Evolutionary conservation across 2,888 invertebrate genomes (phyloP).

Genomic region (Aplocera efformata): DNA sequence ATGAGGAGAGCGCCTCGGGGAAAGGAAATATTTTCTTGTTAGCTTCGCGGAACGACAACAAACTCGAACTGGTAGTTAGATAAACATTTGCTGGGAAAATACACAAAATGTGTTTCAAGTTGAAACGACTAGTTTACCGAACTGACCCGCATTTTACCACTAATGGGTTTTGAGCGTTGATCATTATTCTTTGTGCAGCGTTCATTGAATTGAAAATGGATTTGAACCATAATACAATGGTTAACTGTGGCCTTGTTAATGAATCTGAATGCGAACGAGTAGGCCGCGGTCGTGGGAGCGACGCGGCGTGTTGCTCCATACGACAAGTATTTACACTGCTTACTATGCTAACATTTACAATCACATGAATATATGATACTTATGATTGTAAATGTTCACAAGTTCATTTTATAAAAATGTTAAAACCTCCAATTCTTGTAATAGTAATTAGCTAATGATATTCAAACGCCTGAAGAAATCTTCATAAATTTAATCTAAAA

Average conservation of each 20-base stretch:
- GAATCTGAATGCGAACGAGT: constrained; percentile 55
- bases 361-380: neutral
- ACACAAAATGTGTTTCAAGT: constrained; percentile 22
- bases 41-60: constrained; percentile 29
- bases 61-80: constrained; percentile 35
- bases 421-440: too few species aligned
- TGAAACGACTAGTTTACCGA: constrained; percentile 18
- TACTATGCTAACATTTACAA: constrained; percentile 28
- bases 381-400: too few species aligned
- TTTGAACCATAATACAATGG: constrained; percentile 56
- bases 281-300: constrained; percentile 47
- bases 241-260: constrained; percentile 64
- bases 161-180: constrained; percentile 17
- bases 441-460: too few species aligned
- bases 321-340: constrained; percentile 34
- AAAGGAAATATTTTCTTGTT: constrained; percentile 37
- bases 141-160: constrained; percentile 20
- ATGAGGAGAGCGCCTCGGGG: constrained; percentile 41
- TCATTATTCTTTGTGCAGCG: constrained; percentile 22
- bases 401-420: too few species aligned
- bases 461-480: too few species aligned
- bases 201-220: constrained; percentile 40
- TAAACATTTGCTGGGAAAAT: constrained; percentile 33
- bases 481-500: too few species aligned
- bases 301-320: constrained; percentile 40